Conservation (phyloP, 2,888 invertebrate species). For the Nephrotoma appendiculata region DNA sequence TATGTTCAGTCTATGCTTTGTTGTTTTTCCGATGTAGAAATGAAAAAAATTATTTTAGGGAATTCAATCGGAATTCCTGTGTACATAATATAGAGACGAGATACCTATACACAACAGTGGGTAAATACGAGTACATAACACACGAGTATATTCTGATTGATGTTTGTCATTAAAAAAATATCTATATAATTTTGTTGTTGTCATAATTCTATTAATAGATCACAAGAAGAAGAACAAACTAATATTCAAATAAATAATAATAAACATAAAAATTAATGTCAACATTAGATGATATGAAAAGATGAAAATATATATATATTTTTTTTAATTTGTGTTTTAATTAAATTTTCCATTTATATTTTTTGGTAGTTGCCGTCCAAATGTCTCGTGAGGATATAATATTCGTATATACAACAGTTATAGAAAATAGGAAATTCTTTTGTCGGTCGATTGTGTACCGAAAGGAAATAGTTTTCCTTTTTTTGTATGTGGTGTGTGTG, state of each 20-base stretch:
- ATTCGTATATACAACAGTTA: not conserved
- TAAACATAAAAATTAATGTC: not conserved
- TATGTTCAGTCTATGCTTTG: not conserved
- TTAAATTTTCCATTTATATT: not conserved
- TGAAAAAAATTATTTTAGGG: not conserved
- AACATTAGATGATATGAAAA: not conserved
- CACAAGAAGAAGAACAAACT: not conserved
- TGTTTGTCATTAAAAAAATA: not conserved
- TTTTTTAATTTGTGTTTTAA: not conserved
- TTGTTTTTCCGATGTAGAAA: not conserved
- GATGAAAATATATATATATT: not conserved
- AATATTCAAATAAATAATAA: not conserved
- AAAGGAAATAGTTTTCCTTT: not conserved
- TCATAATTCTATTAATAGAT: not conserved
- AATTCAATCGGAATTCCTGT: not conserved
- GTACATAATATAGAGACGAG: not conserved
- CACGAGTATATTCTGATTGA: not conserved
- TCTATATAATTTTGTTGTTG: not conserved
- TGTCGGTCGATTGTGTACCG: not conserved
- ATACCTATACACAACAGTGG: not conserved
- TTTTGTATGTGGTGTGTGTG: not conserved
- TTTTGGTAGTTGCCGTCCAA: not conserved
- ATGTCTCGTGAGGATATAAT: not conserved
- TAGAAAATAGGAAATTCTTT: not conserved
- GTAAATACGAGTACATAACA: not conserved